Evolutionary conservation across 2,888 invertebrate species (phyloP).

Genomic region (Subacronicta megacephala): DNA sequence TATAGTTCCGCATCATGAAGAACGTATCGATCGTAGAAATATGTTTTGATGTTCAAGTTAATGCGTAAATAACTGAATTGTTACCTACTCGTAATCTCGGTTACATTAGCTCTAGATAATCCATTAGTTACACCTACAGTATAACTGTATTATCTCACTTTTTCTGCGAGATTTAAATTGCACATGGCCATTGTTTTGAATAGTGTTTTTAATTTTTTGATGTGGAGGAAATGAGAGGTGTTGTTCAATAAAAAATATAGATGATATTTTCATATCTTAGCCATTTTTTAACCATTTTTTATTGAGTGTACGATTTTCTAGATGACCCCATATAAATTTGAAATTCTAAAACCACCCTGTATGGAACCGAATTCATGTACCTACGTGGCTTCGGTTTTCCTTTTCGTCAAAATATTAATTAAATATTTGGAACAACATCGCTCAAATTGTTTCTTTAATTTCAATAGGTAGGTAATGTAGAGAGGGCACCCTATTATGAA

Average conservation of each 20-base stretch:
- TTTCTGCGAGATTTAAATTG: slow-evolving; percentile 31
- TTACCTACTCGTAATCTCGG: slow-evolving; percentile 10
- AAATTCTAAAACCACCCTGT: too few species aligned
- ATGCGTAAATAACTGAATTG: slow-evolving; percentile 1
- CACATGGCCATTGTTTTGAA: slow-evolving; percentile 26
- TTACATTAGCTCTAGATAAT: slow-evolving; percentile 29
- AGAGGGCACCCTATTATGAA: slow-evolving; percentile 37
- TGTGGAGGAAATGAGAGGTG: slow-evolving; percentile 26
- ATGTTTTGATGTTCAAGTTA: slow-evolving; percentile 5
- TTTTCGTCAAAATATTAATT: too few species aligned
- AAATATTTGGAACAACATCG: slow-evolving; percentile 2
- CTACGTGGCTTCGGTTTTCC: too few species aligned
- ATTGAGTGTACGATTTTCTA: too few species aligned
- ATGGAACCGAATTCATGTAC: too few species aligned
- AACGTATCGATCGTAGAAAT: slow-evolving; percentile 10
- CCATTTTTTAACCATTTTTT: too few species aligned
- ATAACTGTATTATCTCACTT: slow-evolving; percentile 26
- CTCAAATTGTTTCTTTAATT: slow-evolving; percentile 19
- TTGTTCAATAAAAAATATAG: neutral
- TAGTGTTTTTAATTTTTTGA: slow-evolving; percentile 18
- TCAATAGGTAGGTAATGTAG: slow-evolving; percentile 18
- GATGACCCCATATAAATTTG: too few species aligned
- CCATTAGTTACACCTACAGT: slow-evolving; percentile 30
- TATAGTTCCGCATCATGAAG: neutral
- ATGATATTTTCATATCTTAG: too few species aligned